Evolutionary conservation across 2,888 invertebrate genomes (phyloP), one percentile per base, ranked within the genome.

Genomic region (Bruchidius siliquastri): DNA sequence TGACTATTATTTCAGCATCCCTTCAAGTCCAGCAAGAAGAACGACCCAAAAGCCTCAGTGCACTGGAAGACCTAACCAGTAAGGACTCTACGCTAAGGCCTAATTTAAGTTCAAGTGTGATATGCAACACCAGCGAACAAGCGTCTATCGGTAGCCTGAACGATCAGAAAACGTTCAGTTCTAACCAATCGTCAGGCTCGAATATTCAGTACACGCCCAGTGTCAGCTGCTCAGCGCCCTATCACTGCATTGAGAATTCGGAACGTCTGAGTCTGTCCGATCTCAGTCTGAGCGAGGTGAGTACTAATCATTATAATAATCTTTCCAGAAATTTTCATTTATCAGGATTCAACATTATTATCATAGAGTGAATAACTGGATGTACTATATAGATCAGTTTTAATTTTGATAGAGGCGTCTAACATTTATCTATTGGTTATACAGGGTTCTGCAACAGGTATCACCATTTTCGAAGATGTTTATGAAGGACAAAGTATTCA

Each of bases 31-130:
- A 77, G 4, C 73, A 75, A 10, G 80, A 77, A 0, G 82, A 82
- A 30, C 77, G 86, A 22, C 86, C 86, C n/a, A 86, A 84, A 76
- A 86, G 85, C 74, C 74, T 86, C 22, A 84, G 85, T 76, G 85
- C 85, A 67, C 77, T 86, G 21, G 85, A 85, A 71, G 85, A 85
- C 49, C 74, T 74, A 30, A 77, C 76, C n/a, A 80, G 74, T 22
- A 76, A 76, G n/a, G 79, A 80, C 0, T 76, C 79, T 0, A 81
- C 81, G 3, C 73, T 82, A n/a, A 83, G 80, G 73, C 78, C 80
- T 6, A 84, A 83, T 75, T 72, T 82, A 67, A 84, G 83, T 72
- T 82, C 83, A 4, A 80, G 81, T 71, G 84, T 83, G 30, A 78
- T 83, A 21, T 83, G 83, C 74, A 82, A 83, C 71, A 83, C 82